Base-by-base conservation (phyloP, 2,113 vertebrate genomes). In the Brachyistius frenatus region DNA sequence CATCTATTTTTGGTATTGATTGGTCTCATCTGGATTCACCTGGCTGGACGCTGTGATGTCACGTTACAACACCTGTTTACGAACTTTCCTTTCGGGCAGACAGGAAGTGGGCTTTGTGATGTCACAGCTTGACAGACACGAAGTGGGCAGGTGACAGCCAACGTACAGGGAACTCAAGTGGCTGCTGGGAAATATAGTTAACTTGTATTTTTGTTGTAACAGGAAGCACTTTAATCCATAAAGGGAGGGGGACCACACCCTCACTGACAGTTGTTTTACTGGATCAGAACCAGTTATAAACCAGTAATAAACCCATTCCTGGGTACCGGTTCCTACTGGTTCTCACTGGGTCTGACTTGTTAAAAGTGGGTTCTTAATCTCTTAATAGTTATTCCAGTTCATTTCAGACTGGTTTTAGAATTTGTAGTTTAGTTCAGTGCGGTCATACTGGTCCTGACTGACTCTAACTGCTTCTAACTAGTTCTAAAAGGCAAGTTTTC, bases 161-260 rank as follows among this genome's bases (percentile, higher is more conserved):
- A 23, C 23, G 1, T 30, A 66, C 3, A 44, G 39, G 35, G 4
- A 66, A 15, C n/a, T 55, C 66, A 69, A 50, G 58, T 78, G 16
- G 61, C 67, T 46, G 33, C 31, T 75, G 72, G 72, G 57, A 69
- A 68, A 75, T 52, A 0, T 56, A 37, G 35, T 63, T 61, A 81
- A 61, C n/a, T 63, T 74, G 78, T 81, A 39, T 55, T 82, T 69
- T 74, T n/a, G 2, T 75, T 86, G 83, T 84, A 73, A 81, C 67
- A 68, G 56, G 64, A 73, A 62, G 87, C 91, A 91, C 92, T 93
- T 92, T 92, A 93, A 39, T 62, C 37, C 52, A 33, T 65, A 36
- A 57, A 66, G 32, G 76, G 53, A 32, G 35, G 10, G 9, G 7
- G 0, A 50, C 31, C 11, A 55, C 4, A 10, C 3, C 37, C 36